Conservation (phyloP, 2,797 vertebrate genomes). For the Sarcoramphus papa region DNA sequence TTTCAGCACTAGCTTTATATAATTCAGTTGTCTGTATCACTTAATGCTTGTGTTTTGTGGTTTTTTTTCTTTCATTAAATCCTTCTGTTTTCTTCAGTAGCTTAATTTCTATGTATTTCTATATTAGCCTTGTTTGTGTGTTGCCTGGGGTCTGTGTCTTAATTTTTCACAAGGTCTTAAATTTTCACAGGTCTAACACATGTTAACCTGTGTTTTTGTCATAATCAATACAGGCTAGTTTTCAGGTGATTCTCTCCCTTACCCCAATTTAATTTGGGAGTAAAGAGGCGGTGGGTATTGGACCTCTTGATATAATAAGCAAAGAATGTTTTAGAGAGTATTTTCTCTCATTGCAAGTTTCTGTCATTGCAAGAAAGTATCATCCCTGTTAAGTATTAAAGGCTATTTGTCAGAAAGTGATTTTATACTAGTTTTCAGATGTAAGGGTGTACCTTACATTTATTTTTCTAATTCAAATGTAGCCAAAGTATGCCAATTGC, state of each 20-base stretch:
- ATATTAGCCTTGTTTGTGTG: neutral
- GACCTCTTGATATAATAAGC: neutral
- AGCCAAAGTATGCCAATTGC: neutral
- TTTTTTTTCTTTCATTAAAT: neutral
- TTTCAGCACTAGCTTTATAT: neutral
- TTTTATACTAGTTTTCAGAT: neutral
- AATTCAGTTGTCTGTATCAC: neutral
- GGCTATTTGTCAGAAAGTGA: neutral
- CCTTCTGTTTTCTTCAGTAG: neutral
- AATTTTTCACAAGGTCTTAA: neutral
- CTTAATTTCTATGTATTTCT: neutral
- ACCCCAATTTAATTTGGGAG: neutral
- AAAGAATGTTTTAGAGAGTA: neutral
- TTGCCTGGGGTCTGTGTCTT: neutral
- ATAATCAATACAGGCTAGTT: neutral
- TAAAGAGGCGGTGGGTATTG: neutral
- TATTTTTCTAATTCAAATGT: neutral
- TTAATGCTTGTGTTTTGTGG: neutral
- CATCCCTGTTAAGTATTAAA: neutral
- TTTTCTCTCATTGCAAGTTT: neutral
- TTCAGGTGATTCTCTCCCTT: neutral
- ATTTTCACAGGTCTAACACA: too few species aligned
- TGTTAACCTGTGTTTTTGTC: neutral
- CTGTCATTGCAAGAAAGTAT: neutral
- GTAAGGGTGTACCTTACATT: neutral